Conservation (phyloP, 2,797 vertebrate genomes). For the Pagetopsis macropterus region DNA sequence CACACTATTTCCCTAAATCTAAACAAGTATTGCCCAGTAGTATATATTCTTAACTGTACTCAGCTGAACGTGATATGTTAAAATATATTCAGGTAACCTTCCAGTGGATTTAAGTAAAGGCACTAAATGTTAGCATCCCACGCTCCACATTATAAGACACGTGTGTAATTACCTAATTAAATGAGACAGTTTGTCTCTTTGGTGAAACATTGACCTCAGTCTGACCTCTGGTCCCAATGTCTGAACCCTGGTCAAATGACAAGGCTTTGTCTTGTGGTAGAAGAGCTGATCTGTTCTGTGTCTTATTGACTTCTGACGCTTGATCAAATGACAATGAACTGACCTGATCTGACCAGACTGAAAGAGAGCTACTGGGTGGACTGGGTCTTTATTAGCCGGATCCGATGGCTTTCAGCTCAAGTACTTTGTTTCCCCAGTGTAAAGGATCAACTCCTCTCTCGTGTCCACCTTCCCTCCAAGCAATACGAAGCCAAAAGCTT, state of each 20-base stretch:
- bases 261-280: neutral
- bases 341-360: constrained; percentile 1
- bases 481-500: constrained; percentile 41
- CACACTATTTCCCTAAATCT: too few species aligned
- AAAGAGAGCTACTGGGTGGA: neutral
- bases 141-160: neutral
- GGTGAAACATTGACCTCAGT: constrained; percentile 7
- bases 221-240: constrained; percentile 4
- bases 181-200: neutral
- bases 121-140: constrained; percentile 1
- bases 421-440: neutral
- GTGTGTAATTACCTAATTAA: neutral
- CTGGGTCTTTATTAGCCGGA: neutral
- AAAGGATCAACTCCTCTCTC: neutral
- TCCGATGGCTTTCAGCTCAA: constrained; percentile 3
- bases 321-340: neutral
- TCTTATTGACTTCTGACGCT: neutral
- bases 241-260: constrained; percentile 8
- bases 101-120: neutral
- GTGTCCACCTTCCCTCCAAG: neutral
- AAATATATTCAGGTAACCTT: too few species aligned
- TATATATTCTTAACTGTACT: too few species aligned
- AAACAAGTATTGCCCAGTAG: too few species aligned
- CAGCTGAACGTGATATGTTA: too few species aligned
- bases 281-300: constrained; percentile 2